Evolutionary conservation across 1,140 invertebrate species (phyloP).

Genomic region (Polypedilum vanderplanki): DNA sequence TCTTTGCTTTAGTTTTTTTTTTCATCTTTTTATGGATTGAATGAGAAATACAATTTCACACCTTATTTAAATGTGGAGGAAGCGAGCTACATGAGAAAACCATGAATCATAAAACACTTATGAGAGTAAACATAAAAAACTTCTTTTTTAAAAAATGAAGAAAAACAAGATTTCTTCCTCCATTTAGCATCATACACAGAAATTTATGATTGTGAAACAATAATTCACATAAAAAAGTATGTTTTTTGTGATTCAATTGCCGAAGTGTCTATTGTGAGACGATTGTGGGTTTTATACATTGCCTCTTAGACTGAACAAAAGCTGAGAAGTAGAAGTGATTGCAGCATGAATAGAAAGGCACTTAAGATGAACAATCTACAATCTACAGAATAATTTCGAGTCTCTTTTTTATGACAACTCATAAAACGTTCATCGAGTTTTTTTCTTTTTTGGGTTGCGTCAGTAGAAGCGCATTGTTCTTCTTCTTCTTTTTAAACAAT

Average conservation of each 20-base stretch:
- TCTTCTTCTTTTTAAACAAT: background rate
- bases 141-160: background rate
- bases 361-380: slow-evolving; percentile 1
- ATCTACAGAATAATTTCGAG: background rate
- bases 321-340: background rate
- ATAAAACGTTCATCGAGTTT: slow-evolving; percentile 12
- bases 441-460: background rate
- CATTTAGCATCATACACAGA: background rate
- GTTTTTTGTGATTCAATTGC: background rate
- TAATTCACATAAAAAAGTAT: slow-evolving; percentile 24
- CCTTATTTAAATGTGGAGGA: slow-evolving; percentile 4
- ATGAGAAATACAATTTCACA: background rate
- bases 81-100: background rate
- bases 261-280: slow-evolving; percentile 7
- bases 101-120: slow-evolving; percentile 23
- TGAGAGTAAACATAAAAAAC: background rate
- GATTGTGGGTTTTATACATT: background rate
- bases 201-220: slow-evolving; percentile 24
- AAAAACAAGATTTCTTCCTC: slow-evolving; percentile 2
- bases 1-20: background rate
- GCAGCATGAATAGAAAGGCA: background rate
- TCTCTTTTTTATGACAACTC: background rate
- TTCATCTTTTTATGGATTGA: slow-evolving; percentile 7
- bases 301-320: background rate
- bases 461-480: background rate